phyloP scores from a whole-genome alignment of 2,113 vertebrate genomes.

The Megaceryle maxima region DNA sequence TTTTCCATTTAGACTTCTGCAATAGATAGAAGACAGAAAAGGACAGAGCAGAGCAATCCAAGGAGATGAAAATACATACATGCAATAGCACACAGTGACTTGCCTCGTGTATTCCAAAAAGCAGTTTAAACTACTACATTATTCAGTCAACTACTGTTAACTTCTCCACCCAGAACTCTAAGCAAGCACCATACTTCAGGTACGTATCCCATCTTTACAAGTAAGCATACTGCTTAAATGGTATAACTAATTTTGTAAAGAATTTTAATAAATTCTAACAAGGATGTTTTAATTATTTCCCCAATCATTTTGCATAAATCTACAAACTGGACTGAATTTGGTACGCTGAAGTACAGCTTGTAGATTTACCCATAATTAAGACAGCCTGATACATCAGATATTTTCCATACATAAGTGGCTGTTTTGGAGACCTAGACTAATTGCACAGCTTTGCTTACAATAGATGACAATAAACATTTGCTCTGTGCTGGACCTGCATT shows the following conservation, averaged over 20 bases:
- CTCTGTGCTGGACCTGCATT: not conserved
- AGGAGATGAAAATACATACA: not conserved
- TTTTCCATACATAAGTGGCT: not conserved
- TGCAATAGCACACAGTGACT: not conserved
- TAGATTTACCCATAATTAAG: not conserved
- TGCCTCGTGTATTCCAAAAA: not conserved
- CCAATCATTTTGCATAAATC: not conserved
- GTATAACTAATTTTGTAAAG: not conserved
- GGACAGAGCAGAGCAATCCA: not conserved
- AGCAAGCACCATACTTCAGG: not conserved
- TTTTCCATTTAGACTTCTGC: not conserved
- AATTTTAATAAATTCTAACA: not conserved
- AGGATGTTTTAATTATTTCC: not conserved
- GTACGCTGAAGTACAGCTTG: not conserved
- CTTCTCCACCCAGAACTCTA: not conserved
- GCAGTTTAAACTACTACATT: not conserved
- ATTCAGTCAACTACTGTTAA: not conserved
- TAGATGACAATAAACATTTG: not conserved
- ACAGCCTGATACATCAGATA: not conserved
- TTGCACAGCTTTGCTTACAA: not conserved
- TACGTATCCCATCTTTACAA: rapidly evolving
- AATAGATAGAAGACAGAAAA: not conserved
- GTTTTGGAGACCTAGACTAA: not conserved
- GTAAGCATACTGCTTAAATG: not conserved
- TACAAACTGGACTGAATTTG: not conserved